A percentile compares a stretch with the other conserved stretches of the same genome.
Evolutionary conservation across 1,140 invertebrate genomes (phyloP).

Genomic region (Diorhabda sublineata): DNA sequence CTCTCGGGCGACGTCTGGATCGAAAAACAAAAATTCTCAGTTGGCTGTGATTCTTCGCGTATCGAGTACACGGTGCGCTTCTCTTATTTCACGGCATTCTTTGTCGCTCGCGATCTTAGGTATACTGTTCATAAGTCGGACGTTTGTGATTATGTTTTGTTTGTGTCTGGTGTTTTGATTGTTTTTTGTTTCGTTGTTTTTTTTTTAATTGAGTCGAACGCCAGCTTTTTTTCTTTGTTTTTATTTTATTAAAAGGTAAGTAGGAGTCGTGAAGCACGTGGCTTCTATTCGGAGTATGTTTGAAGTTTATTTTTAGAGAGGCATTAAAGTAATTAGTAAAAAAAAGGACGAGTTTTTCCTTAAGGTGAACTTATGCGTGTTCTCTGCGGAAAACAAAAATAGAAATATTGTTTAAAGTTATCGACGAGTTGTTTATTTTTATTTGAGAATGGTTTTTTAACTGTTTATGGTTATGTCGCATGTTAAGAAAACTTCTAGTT

Average conservation of each 20-base stretch:
- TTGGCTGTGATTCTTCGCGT: neutral
- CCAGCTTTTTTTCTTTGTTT: neutral
- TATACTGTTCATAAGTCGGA: neutral
- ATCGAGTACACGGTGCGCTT: neutral
- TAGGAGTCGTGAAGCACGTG: neutral
- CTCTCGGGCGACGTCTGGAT: neutral
- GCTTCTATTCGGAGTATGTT: too few relatives aligned
- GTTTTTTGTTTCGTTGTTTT: neutral
- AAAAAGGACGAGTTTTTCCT: too few relatives aligned
- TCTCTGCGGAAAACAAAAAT: too few relatives aligned
- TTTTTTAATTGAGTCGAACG: neutral
- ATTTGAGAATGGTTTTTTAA: too few relatives aligned
- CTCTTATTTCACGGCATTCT: neutral
- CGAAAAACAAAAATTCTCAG: constrained; percentile 2
- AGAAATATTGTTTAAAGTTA: too few relatives aligned
- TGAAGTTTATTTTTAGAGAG: too few relatives aligned
- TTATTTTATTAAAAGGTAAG: neutral
- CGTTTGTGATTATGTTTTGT: constrained; percentile 2
- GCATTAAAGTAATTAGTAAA: too few relatives aligned
- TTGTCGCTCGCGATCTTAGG: neutral
- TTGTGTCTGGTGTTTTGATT: constrained; percentile 2
- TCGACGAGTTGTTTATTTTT: too few relatives aligned
- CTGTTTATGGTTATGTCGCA: too few relatives aligned
- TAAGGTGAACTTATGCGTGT: too few relatives aligned
- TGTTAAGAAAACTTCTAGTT: too few relatives aligned